Conservation (phyloP, 2,888 invertebrate species). For the Penaeus monodon region DNA sequence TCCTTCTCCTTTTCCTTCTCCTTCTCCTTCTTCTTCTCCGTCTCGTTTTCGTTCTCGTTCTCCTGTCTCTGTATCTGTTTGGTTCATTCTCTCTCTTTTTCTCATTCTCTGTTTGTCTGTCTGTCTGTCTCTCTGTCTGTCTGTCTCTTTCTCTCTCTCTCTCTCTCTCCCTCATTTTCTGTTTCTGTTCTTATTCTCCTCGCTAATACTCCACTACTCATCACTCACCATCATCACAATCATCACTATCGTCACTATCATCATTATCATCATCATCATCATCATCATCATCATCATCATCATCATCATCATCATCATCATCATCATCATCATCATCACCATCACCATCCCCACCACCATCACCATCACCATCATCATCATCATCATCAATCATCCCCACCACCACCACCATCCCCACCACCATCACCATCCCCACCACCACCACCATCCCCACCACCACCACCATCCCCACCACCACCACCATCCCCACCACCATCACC, state of each 20-base stretch:
- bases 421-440: no score
- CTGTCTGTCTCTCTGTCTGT: no score
- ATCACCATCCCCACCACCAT: constrained; percentile 4
- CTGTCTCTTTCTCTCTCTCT: background rate
- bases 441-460: no score
- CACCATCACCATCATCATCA: background rate
- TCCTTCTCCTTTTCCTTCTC: no score
- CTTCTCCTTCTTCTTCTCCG: no score
- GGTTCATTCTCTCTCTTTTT: no score
- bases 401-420: background rate
- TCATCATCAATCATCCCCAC: background rate
- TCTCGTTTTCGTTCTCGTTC: no score
- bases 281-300: background rate
- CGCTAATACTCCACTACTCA: no score
- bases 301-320: background rate
- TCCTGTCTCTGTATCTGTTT: no score
- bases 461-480: background rate
- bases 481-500: background rate
- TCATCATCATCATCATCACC: background rate
- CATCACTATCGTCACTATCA: constrained; percentile 1
- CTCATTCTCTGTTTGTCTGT: no score
- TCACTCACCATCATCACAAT: background rate
- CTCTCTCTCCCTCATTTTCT: background rate
- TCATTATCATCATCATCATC: background rate
- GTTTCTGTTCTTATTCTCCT: no score